Evolutionary conservation across 2,113 vertebrate genomes (phyloP), one percentile per base, ranked within the genome.

Genomic region (Orthonyx spaldingii): DNA sequence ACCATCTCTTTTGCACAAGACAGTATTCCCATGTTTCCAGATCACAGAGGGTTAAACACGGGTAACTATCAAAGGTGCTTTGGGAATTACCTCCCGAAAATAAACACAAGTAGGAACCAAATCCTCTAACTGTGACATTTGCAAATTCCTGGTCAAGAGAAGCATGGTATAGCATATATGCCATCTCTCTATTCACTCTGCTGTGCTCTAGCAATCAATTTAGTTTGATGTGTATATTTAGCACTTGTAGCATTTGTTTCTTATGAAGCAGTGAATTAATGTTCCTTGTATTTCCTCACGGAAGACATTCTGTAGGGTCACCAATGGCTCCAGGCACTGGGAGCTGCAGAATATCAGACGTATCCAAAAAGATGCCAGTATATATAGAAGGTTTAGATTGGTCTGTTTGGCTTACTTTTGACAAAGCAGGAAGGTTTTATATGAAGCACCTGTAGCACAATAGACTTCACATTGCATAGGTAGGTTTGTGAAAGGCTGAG

Each of bases 151-250:
- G 6, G 72, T 64, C 63, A 89, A 90, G 44, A 78, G 65, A 9
- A 86, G 50, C 28, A 64, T 5, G 13, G 55, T 46, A 59, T 4
- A 33, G 30, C 7, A 20, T 41, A 50, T 75, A 70, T 17, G 6
- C 28, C 26, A 28, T 37, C 44, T 47, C 56, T 49, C n/a, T n/a
- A 65, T 69, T 82, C 60, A 90, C 61, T 94, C 72, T 83, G 22
- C 5, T 15, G 37, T 75, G 66, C 44, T 90, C 93, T 82, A 84
- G 37, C 32, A 89, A 92, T 66, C 57, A 74, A 60, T 85, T 94
- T 39, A 63, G n/a, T 57, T 97, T 90, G 72, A 88, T 91, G 93
- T 93, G 74, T 66, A 69, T 37, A 16, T 68, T 91, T 89, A 82
- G 42, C 39, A 79, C 64, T 90, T 82, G 52, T 33, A 83, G 35